Evolutionary conservation across 2,113 vertebrate genomes (phyloP).

Genomic region (Campylorhamphus procurvoides): DNA sequence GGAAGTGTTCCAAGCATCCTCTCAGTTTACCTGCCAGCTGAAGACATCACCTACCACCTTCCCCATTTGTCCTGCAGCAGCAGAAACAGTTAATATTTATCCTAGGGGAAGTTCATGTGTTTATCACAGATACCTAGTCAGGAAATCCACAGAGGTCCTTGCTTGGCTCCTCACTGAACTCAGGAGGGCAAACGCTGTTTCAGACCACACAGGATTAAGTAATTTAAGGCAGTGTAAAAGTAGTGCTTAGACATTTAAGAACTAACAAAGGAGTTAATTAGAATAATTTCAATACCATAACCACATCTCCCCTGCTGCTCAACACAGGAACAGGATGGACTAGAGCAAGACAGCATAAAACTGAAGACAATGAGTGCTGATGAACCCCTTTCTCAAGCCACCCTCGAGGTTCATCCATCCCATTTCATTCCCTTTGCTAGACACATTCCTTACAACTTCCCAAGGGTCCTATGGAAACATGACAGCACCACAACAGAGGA

Average conservation of each 20-base stretch:
- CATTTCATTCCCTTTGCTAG: fast-evolving
- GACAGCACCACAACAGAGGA: background rate
- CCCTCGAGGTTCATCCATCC: background rate
- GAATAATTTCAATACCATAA: background rate
- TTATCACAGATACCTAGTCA: background rate
- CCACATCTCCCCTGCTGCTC: background rate
- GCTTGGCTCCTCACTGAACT: background rate
- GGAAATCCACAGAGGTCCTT: background rate
- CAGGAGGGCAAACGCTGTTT: background rate
- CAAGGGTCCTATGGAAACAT: background rate
- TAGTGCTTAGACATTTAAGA: background rate
- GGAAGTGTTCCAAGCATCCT: fast-evolving
- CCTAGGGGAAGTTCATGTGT: fast-evolving
- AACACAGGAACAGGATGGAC: background rate
- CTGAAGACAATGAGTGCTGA: background rate
- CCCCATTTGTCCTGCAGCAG: background rate
- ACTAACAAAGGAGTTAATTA: background rate
- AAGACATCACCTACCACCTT: fast-evolving
- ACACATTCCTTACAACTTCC: background rate
- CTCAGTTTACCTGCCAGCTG: background rate
- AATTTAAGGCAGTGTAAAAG: background rate
- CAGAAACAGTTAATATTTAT: background rate
- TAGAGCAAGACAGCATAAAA: background rate
- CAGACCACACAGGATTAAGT: background rate
- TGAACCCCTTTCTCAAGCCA: background rate